A percentile compares a stretch with the other conserved stretches of the same genome.
phyloP scores from a whole-genome alignment of 2,113 vertebrate species.

The Pholis gunnellus region DNA sequence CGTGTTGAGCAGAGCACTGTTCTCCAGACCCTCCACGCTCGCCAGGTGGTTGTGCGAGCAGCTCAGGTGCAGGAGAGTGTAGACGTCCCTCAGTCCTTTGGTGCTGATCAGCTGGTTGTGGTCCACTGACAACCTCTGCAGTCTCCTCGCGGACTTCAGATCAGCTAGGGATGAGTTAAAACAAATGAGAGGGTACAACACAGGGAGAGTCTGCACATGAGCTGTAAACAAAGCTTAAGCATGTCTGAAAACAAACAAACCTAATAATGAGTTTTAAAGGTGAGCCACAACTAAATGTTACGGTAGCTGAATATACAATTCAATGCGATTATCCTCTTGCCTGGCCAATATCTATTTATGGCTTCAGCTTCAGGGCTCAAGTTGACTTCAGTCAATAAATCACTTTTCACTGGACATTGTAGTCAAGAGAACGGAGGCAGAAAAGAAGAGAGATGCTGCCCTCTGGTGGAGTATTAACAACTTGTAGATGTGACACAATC shows the following conservation, averaged over 20 bases:
- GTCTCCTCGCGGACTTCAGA: constrained; percentile 86
- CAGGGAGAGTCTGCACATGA: neutral
- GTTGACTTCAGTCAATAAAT: constrained; percentile 30
- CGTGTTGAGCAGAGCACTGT: constrained; percentile 89
- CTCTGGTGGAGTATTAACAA: constrained; percentile 65
- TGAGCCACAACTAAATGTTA: neutral
- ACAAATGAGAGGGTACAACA: neutral
- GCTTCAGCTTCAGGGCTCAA: constrained; percentile 25
- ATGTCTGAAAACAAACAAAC: neutral
- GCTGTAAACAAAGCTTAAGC: neutral
- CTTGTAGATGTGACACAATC: neutral
- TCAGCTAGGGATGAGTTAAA: constrained; percentile 81
- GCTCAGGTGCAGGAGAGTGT: constrained; percentile 88
- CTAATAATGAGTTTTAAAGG: neutral
- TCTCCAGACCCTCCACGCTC: constrained; percentile 88
- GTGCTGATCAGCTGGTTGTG: constrained; percentile 94
- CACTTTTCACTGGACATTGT: constrained; percentile 24
- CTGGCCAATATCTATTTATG: constrained; percentile 69
- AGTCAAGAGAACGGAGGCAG: neutral
- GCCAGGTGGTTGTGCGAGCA: constrained; percentile 93
- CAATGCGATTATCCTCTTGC: constrained; percentile 43
- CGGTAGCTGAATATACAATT: constrained; percentile 29
- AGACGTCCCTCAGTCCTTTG: constrained; percentile 86
- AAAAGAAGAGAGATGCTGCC: constrained; percentile 64
- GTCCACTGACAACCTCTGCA: constrained; percentile 88